phyloP scores from a whole-genome alignment of 2,797 vertebrate species.

The Gymnocypris eckloni region DNA sequence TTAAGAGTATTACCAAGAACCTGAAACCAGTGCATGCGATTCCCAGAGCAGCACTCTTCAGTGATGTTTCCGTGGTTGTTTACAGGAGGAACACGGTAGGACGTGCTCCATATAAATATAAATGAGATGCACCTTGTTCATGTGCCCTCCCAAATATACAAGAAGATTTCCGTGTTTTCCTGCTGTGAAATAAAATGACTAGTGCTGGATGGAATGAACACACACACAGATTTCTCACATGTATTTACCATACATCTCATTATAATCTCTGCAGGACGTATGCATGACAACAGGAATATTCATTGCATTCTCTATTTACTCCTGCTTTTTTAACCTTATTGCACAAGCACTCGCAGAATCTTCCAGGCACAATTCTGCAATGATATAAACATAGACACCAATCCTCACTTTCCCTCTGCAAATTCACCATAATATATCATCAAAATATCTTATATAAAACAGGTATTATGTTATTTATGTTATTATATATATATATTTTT shows the following conservation, averaged over 20 bases:
- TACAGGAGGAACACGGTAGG: slow-evolving; percentile 96
- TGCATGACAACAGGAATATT: neutral
- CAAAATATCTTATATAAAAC: neutral
- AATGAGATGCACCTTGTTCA: slow-evolving; percentile 95
- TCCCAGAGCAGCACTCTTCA: neutral
- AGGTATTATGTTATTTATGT: neutral
- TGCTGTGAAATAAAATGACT: slow-evolving; percentile 95
- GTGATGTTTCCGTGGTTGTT: slow-evolving; percentile 17
- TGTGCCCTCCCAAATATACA: slow-evolving; percentile 95
- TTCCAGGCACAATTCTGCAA: neutral
- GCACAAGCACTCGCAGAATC: neutral
- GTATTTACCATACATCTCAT: neutral
- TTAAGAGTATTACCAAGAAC: slow-evolving; percentile 4
- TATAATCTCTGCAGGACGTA: neutral
- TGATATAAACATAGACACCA: neutral
- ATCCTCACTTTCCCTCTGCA: neutral
- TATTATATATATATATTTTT: too few species aligned
- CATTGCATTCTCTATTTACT: neutral
- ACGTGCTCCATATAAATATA: slow-evolving; percentile 89
- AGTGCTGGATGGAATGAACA: slow-evolving; percentile 97
- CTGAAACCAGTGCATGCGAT: neutral
- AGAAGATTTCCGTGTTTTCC: slow-evolving; percentile 89
- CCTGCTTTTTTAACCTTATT: neutral
- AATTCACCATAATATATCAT: neutral
- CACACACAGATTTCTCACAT: slow-evolving; percentile 35